A percentile compares a stretch with the other conserved stretches of the same genome.
phyloP scores from a whole-genome alignment of 2,797 vertebrate species.

The Alca torda region DNA sequence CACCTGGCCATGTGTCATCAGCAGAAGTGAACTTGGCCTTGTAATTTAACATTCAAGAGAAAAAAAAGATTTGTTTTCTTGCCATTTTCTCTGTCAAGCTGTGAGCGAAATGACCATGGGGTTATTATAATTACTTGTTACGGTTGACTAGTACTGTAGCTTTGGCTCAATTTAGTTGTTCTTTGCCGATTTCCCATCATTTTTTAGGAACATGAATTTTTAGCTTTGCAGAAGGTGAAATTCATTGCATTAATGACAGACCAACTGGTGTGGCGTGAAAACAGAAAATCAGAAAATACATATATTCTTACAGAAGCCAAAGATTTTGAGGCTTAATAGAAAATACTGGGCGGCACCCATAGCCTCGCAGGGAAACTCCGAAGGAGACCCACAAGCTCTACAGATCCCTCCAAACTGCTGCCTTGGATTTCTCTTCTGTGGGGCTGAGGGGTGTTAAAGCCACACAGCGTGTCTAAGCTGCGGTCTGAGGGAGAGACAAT shows the following conservation, averaged over 20 bases:
- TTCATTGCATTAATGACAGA: not conserved
- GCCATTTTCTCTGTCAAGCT: constrained; percentile 21
- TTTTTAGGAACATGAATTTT: constrained; percentile 1
- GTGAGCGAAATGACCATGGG: constrained; percentile 12
- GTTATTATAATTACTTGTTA: constrained; percentile 45
- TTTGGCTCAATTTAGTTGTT: not conserved
- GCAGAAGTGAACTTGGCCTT: not conserved
- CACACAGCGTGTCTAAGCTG: fast-evolving
- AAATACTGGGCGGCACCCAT: not conserved
- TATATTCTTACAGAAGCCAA: not conserved
- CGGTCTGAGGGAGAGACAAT: not conserved
- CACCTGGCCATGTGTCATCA: not conserved
- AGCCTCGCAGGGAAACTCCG: not conserved
- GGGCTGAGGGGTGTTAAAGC: not conserved
- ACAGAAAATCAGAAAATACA: not conserved
- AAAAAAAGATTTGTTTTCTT: not conserved
- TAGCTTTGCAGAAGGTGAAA: constrained; percentile 18
- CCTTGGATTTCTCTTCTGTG: not conserved
- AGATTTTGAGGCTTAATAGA: not conserved
- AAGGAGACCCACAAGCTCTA: not conserved
- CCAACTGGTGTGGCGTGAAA: not conserved
- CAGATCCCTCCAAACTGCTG: not conserved
- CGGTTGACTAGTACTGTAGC: not conserved
- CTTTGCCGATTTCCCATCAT: not conserved
- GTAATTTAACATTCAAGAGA: not conserved